Conservation (phyloP, 2,113 vertebrate species). For the Phalacrocorax brasilianus region DNA sequence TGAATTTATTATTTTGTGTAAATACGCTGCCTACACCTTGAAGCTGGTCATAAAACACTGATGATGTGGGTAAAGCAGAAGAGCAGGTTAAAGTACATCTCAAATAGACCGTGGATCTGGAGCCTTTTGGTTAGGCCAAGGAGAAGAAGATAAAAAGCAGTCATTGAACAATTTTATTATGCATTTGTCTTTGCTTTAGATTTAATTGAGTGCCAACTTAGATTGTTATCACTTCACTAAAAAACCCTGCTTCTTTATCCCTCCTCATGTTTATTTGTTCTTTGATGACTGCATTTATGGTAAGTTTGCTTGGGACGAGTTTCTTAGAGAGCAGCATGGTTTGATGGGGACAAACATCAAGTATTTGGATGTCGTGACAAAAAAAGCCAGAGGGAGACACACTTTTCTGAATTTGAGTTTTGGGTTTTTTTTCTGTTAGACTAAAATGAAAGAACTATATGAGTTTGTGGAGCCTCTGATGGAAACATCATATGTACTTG, state of each 20-base stretch:
- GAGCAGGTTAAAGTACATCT: not conserved
- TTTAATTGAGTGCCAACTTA: not conserved
- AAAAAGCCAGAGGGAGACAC: not conserved
- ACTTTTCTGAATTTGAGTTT: not conserved
- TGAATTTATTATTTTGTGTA: conserved; percentile 30
- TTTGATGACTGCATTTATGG: not conserved
- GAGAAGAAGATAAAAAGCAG: not conserved
- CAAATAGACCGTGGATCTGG: not conserved
- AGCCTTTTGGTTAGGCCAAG: not conserved
- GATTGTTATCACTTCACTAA: not conserved
- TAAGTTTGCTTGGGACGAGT: not conserved
- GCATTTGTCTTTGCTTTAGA: conserved; percentile 18
- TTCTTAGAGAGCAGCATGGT: not conserved
- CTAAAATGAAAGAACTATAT: not conserved
- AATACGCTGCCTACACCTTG: not conserved
- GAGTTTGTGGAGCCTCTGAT: not conserved
- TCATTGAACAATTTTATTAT: not conserved
- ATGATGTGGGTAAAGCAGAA: conserved; percentile 12
- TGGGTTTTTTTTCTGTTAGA: not conserved
- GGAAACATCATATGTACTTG: not conserved
- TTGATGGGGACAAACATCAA: not conserved
- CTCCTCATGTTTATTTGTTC: not conserved
- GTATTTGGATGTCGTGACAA: not conserved
- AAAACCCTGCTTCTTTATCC: not conserved
- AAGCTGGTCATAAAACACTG: not conserved